Base-by-base conservation (phyloP, 2,797 vertebrate species). In the Sphaeramia orbicularis region DNA sequence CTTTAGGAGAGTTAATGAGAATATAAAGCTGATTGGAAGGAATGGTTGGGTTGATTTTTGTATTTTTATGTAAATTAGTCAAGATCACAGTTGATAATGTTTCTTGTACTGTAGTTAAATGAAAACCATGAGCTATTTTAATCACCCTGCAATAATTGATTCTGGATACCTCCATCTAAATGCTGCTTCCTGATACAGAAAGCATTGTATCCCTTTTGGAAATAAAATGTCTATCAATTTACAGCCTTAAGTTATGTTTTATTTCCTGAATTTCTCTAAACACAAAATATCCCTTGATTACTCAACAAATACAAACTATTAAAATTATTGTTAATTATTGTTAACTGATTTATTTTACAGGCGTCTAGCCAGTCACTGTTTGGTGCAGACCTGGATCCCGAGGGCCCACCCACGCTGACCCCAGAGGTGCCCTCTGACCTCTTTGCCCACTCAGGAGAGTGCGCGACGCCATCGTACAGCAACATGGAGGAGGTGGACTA, bases 401-500 rank as follows among this genome's bases (percentile, higher is more conserved):
- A 98, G 78, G 96, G 92, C 80, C 89, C 93, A 18, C 91, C 96
- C 3, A 93, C 93, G n/a, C 86, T 96, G 94, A 94, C 93, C 62
- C 78, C 94, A 0, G 96, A 95, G 84, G 91, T 94, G 58, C 84
- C 92, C 18, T 90, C 96, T 1, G 97, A 96, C 78, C 94, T 95
- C 76, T 97, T 95, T 57, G 42, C 90, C 71, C 93, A 94, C 89
- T 77, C 96, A 0, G 85, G 93, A 7, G 97, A 99, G 76, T 94
- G 89, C 76, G 92, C 95, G 0, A 81, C 95, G 24, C 93, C 96
- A 9, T 97, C 96, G 71, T 98, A 98, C 94, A 97, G 96, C 95
- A 97, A 96, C 95, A 98, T 99, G 97, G 97, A 98, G 92, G 97
- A 99, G 91, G 97, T 99, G 89, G 97, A 99, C 92, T 99, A 92